These are phyloP conservation scores for Phortica okadai DNA, from an alignment of 2,888 invertebrate species.

Conservation along the genomic window DNA sequence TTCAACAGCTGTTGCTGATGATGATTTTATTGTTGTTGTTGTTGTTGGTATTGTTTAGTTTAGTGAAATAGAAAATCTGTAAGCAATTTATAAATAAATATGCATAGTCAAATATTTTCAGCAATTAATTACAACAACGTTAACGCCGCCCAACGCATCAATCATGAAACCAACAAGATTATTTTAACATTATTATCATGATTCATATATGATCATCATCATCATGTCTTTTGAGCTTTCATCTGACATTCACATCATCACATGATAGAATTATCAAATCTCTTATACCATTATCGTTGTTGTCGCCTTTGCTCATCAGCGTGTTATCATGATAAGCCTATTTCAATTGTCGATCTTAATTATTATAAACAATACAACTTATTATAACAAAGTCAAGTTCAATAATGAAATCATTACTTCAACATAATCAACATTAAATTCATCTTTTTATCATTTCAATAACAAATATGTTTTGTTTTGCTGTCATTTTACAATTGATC, in stretches of 20 bases:
- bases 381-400: too few relatives aligned
- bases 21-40: background rate
- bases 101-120: conserved; percentile 9
- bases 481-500: too few relatives aligned
- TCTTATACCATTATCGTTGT: too few relatives aligned
- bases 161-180: background rate
- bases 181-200: too few relatives aligned
- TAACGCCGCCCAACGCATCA: conserved; percentile 7
- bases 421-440: background rate
- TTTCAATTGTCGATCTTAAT: too few relatives aligned
- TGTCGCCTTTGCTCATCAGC: too few relatives aligned
- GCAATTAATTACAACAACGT: background rate
- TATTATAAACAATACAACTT: too few relatives aligned
- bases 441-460: background rate
- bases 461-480: background rate
- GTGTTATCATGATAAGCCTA: too few relatives aligned
- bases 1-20: background rate
- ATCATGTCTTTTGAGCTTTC: too few relatives aligned
- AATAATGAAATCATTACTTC: background rate
- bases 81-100: conserved; percentile 27
- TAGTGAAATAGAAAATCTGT: conserved; percentile 20
- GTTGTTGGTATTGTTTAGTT: conserved; percentile 11
- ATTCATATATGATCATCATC: background rate
- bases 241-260: too few relatives aligned
- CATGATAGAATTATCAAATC: too few relatives aligned